Percentiles rank a stretch among this genome's conserved stretches.
Conservation (phyloP, 2,888 invertebrate genomes). For the Pardosa pseudoannulata region DNA sequence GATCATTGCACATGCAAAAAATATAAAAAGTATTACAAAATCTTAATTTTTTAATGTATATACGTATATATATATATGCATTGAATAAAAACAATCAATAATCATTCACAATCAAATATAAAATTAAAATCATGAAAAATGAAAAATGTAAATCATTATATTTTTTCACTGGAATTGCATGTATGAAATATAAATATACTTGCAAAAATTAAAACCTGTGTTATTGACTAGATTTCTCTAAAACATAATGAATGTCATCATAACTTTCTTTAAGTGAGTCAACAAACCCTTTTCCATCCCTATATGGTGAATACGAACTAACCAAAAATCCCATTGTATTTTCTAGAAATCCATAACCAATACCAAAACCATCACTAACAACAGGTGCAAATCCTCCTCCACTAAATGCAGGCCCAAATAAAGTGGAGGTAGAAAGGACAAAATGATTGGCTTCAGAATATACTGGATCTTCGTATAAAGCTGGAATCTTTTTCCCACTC, state of each 20-base stretch:
- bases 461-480: slow-evolving; percentile 85
- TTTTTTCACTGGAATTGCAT: no score
- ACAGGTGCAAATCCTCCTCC: slow-evolving; percentile 97
- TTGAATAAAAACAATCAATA: no score
- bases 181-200: no score
- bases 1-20: no score
- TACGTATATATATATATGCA: no score
- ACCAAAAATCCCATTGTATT: slow-evolving; percentile 89
- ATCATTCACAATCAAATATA: no score
- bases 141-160: no score
- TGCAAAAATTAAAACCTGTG: not conserved
- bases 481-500: slow-evolving; percentile 80
- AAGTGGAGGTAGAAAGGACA: slow-evolving; percentile 94
- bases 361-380: slow-evolving; percentile 91
- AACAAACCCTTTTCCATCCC: slow-evolving; percentile 85
- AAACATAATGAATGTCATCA: slow-evolving; percentile 82
- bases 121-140: no score
- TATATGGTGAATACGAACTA: slow-evolving; percentile 86
- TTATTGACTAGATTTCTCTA: slow-evolving; percentile 38
- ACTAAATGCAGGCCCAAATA: slow-evolving; percentile 89
- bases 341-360: slow-evolving; percentile 92
- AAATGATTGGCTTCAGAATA: slow-evolving; percentile 90
- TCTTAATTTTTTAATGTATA: no score
- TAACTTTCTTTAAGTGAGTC: slow-evolving; percentile 85
- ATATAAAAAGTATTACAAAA: no score